phyloP scores from a whole-genome alignment of 2,113 vertebrate genomes.

The Mus pahari region DNA sequence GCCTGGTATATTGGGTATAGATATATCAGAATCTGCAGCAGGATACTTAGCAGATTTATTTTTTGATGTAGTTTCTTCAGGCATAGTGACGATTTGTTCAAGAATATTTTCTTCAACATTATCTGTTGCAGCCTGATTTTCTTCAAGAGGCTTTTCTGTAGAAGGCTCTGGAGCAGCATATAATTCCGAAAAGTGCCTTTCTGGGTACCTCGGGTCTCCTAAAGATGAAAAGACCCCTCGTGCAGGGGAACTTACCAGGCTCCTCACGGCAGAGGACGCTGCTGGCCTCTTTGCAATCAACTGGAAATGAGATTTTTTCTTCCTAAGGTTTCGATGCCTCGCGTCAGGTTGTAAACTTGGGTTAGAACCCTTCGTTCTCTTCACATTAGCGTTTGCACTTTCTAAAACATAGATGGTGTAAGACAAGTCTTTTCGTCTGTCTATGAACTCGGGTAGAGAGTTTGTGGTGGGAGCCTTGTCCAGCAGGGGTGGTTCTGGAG shows the following conservation, averaged over 20 bases:
- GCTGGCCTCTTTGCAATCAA: not conserved
- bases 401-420: slow-evolving; percentile 44
- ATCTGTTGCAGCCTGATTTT: not conserved
- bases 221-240: not conserved
- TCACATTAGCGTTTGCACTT: not conserved
- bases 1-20: no score
- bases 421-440: not conserved
- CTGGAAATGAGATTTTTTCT: accelerated
- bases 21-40: not conserved
- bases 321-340: not conserved
- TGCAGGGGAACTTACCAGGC: not conserved
- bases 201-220: not conserved
- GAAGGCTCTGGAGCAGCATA: not conserved
- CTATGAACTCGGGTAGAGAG: not conserved
- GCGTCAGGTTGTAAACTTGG: not conserved
- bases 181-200: not conserved
- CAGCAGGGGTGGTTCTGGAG: not conserved
- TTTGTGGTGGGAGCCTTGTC: not conserved
- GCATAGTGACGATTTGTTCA: not conserved
- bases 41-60: not conserved
- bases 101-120: slow-evolving; percentile 1
- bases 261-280: not conserved
- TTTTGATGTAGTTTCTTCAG: not conserved
- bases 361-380: not conserved
- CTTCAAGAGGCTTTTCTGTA: not conserved